phyloP scores from a whole-genome alignment of 2,888 invertebrate genomes.

The Xanthorhoe spadicearia region DNA sequence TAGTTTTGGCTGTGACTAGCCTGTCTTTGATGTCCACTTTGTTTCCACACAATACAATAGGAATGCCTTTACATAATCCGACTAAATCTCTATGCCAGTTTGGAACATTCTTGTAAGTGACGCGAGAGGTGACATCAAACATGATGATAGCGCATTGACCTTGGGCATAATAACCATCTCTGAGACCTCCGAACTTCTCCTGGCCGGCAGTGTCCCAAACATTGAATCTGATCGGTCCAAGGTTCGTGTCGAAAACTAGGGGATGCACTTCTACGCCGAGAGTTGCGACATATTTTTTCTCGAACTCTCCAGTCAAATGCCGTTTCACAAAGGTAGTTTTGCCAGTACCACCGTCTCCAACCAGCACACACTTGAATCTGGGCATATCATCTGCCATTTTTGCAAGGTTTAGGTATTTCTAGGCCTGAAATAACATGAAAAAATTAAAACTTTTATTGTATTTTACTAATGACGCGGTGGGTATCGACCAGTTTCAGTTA shows the following conservation, averaged over 20 bases:
- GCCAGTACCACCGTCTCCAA: constrained; percentile 99
- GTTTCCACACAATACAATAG: constrained; percentile 99
- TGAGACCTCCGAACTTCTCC: constrained; percentile 99
- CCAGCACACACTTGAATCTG: constrained; percentile 98
- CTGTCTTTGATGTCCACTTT: constrained; percentile 99
- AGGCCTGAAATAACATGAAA: constrained; percentile 60
- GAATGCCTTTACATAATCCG: constrained; percentile 99
- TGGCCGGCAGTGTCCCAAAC: constrained; percentile 99
- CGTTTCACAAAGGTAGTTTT: constrained; percentile 99
- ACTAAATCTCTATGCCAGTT: constrained; percentile 99
- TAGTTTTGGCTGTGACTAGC: constrained; percentile 99
- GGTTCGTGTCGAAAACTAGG: constrained; percentile 98
- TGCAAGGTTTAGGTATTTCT: constrained; percentile 55
- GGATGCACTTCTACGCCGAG: constrained; percentile 99
- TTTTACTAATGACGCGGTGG: constrained; percentile 37
- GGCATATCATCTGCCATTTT: constrained; percentile 94
- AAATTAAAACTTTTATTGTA: constrained; percentile 23
- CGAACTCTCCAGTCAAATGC: constrained; percentile 99
- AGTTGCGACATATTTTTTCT: constrained; percentile 99
- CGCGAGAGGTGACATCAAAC: constrained; percentile 99
- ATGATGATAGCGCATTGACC: constrained; percentile 98
- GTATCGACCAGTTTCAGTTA: no score
- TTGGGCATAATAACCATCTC: constrained; percentile 99
- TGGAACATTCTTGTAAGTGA: constrained; percentile 99
- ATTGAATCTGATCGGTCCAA: constrained; percentile 98